These are phyloP conservation scores for Drosophila funebris DNA, from an alignment of 1,140 invertebrate species.

Conservation along the genomic window DNA sequence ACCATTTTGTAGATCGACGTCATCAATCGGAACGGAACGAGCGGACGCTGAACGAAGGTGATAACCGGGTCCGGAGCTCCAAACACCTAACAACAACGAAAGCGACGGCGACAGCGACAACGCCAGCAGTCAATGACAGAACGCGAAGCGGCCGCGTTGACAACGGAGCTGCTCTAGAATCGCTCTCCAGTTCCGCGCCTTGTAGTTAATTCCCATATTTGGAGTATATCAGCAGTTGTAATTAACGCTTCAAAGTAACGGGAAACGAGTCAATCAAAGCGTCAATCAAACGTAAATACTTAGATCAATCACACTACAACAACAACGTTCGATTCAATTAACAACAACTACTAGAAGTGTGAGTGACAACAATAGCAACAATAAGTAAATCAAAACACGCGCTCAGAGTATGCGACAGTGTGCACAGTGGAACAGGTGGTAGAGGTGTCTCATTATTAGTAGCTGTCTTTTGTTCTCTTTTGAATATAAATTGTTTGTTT, in stretches of 20 bases:
- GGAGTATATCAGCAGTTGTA: conserved; percentile 4
- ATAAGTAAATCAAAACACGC: conserved; percentile 52
- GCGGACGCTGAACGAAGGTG: conserved; percentile 38
- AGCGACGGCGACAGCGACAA: conserved; percentile 8
- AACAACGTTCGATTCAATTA: background rate
- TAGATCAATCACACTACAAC: conserved; percentile 9
- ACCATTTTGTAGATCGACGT: conserved; percentile 45
- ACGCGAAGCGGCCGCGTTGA: conserved; percentile 75
- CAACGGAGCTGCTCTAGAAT: conserved; percentile 71
- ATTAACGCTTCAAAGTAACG: conserved; percentile 34
- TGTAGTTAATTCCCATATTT: conserved; percentile 15
- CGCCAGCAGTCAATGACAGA: conserved; percentile 71
- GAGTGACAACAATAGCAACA: conserved; percentile 6
- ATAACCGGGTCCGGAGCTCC: conserved; percentile 43
- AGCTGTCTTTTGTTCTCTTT: conserved; percentile 27
- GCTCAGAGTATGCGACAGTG: conserved; percentile 52
- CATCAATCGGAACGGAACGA: conserved; percentile 62
- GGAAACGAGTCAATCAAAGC: conserved; percentile 18
- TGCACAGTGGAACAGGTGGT: conserved; percentile 31
- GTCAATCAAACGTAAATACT: conserved; percentile 29
- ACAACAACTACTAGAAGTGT: conserved; percentile 32
- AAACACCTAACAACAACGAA: conserved; percentile 31
- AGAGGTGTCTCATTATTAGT: conserved; percentile 20
- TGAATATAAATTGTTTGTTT: background rate
- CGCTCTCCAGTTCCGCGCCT: conserved; percentile 23